These are phyloP conservation scores for Megaceryle maxima DNA, from an alignment of 2,113 vertebrate genomes.

Conservation along the genomic window DNA sequence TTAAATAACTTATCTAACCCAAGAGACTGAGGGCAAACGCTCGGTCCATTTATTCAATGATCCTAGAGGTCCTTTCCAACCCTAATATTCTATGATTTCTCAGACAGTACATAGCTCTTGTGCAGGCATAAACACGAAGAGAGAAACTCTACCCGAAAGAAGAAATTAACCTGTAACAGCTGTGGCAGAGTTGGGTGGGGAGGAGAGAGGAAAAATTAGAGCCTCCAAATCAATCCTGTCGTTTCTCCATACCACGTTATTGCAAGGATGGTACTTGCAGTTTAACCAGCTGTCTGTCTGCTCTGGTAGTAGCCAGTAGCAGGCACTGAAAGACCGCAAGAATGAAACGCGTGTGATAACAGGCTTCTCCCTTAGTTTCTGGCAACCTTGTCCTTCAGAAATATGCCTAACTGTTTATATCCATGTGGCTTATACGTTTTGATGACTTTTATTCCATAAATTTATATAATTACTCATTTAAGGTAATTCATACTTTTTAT, in stretches of 20 bases:
- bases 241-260: neutral
- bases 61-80: no score
- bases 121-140: neutral
- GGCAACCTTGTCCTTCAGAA: neutral
- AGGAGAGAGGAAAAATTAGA: neutral
- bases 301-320: neutral
- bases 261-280: neutral
- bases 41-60: neutral
- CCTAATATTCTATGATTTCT: neutral
- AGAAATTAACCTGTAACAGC: neutral
- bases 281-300: neutral
- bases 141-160: neutral
- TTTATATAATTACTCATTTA: neutral
- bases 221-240: neutral
- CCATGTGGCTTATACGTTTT: neutral
- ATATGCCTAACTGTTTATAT: neutral
- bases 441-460: fast-evolving
- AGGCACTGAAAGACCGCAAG: neutral
- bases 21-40: neutral
- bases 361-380: neutral
- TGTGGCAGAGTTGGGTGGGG: neutral
- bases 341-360: neutral
- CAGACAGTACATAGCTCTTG: neutral
- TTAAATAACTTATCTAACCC: neutral
- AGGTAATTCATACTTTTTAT: neutral